Base-by-base conservation (phyloP, 2,888 invertebrate species). In the Criorhina ranunculi region DNA sequence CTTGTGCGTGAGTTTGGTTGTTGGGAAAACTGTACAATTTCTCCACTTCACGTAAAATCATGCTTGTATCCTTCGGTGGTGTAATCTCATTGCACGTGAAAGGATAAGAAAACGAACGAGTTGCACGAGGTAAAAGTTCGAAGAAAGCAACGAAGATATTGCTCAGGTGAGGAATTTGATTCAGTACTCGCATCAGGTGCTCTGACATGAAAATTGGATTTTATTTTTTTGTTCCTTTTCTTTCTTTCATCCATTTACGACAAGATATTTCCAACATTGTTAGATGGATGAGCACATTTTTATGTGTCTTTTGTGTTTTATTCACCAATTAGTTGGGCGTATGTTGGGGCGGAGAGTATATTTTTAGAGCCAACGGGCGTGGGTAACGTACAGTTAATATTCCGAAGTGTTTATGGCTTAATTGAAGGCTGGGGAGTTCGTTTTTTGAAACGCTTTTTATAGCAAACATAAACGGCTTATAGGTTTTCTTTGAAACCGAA, bases 161-260 rank as follows among this genome's bases (percentile, higher is more conserved):
- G 64, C 44, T 64, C 73, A 55, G 64, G 62, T 46, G 75, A 57
- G 46, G 46, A 66, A 75, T 75, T 82, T 82, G 66, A 78, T 82
- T 82, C 67, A 82, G 82, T 67, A 72, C 77, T 72, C 72, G 46
- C 60, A 78, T 78, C 82, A 73, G 83, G 73, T 83, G 83, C 57
- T 62, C 49, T 33, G 79, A 79, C 73, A 64, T 79, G 79, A 83
- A 83, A 83, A 83, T 83, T 83, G 73, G 79, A 83, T 79, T 69
- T 77, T 73, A 67, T 46, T 60, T 15, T 24, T 24, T 24, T 24
- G n/a, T 24, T 24, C 4, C 2, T 24, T 24, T 24, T 24, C 24
- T 24, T 24, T 4, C 24, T 24, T 24, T 35, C 9, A 31, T 60
- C 49, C n/a, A 55, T 67, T 40, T 82, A 29, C 70, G 64, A 29